Conservation (phyloP, 2,888 invertebrate species). For the Erynnis tages region DNA sequence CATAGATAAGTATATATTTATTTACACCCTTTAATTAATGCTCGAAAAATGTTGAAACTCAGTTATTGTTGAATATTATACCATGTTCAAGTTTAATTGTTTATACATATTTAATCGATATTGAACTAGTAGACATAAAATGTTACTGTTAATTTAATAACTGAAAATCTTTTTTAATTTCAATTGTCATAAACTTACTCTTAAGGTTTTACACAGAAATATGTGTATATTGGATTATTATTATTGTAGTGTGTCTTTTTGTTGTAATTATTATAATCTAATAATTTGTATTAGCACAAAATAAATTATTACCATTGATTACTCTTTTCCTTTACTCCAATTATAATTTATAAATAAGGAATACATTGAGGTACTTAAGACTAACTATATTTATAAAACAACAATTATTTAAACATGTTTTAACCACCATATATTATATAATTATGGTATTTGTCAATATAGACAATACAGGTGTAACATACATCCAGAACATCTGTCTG, state of each 20-base stretch:
- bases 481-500: no score
- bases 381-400: no score
- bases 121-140: background rate
- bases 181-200: no score
- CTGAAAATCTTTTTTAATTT: background rate
- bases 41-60: constrained; percentile 9
- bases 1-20: constrained; percentile 54
- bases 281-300: constrained; percentile 36
- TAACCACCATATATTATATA: no score
- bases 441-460: no score
- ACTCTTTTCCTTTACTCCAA: no score
- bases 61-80: constrained; percentile 4
- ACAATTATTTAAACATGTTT: no score
- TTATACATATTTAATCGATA: no score
- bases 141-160: background rate
- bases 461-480: no score
- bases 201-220: no score
- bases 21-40: constrained; percentile 41
- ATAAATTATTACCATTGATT: constrained; percentile 30
- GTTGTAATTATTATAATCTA: constrained; percentile 11
- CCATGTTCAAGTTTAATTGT: background rate
- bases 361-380: no score
- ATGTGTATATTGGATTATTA: constrained; percentile 29
- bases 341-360: no score
- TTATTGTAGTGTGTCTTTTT: constrained; percentile 29